Percentiles rank a stretch among this genome's conserved stretches.
Conservation (phyloP, 1,140 invertebrate genomes). For the Chlorops oryzae region DNA sequence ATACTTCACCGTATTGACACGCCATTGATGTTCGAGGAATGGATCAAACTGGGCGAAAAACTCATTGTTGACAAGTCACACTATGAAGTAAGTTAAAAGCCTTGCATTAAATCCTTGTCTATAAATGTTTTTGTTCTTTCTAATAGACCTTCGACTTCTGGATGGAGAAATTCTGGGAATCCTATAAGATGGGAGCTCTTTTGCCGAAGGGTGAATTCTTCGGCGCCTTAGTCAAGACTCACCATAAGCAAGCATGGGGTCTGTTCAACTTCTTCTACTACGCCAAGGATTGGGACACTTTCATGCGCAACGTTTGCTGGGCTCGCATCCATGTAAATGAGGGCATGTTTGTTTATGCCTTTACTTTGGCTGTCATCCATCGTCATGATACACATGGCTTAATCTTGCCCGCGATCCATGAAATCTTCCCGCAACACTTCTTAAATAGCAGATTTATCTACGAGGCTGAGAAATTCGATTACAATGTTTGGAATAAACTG, state of each 20-base stretch:
- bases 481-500: conserved; percentile 16
- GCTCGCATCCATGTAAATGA: conserved; percentile 54
- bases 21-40: conserved; percentile 35
- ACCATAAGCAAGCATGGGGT: conserved; percentile 48
- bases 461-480: conserved; percentile 19
- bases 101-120: not conserved
- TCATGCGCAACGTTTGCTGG: conserved; percentile 55
- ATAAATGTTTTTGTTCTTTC: not conserved
- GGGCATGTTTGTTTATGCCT: conserved; percentile 52
- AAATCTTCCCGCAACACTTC: conserved; percentile 56
- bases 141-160: conserved; percentile 24
- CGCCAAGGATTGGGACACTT: conserved; percentile 56
- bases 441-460: conserved; percentile 25
- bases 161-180: conserved; percentile 18
- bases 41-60: conserved; percentile 27
- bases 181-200: conserved; percentile 27
- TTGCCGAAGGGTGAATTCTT: conserved; percentile 52
- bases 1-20: conserved; percentile 55
- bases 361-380: conserved; percentile 52
- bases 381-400: conserved; percentile 52
- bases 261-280: conserved; percentile 53
- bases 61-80: conserved; percentile 25
- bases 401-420: conserved; percentile 55
- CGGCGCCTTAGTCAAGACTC: conserved; percentile 47
- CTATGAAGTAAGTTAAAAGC: conserved; percentile 29